Base-by-base conservation (phyloP, 2,888 invertebrate species). In the Cosmia trapezina region DNA sequence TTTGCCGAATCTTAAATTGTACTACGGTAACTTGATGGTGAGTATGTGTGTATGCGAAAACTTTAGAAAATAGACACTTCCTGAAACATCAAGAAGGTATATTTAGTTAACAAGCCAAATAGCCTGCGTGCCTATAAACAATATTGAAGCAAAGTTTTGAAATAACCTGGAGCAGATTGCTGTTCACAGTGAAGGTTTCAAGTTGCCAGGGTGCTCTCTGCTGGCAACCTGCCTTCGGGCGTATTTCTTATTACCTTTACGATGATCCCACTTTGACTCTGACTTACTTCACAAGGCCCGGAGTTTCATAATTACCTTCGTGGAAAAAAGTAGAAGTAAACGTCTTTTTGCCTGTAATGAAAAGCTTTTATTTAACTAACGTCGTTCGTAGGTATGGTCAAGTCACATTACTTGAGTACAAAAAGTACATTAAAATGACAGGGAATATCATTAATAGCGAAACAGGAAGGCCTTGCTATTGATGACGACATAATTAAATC, bases 11-110 rank as follows among this genome's bases (percentile, higher is more conserved):
- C 17, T 33, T 1, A 9, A 17, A 9, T 56, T 19, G 37, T 49
- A 54, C 8, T 33, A 22, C 49, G 22, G 33, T 43, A 7, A 63
- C 41, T 69, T 53, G n/a, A n/a, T n/a, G n/a, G 47, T 70, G 69
- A 51, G 33, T n/a, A 53, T 7, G 17, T 57, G 0, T 28, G 28
- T 28, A 28, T 59, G 22, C 28, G 11, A 22, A 47, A 47, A 63
- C 53, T 49, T 69, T 22, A 22, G 28, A 63, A 69, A 75, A 53
- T 45, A n/a, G n/a, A n/a, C n/a, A n/a, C n/a, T n/a, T n/a, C n/a
- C n/a, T n/a, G n/a, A n/a, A n/a, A n/a, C n/a, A n/a, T n/a, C n/a
- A n/a, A n/a, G n/a, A n/a, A n/a, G n/a, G n/a, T n/a, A 43, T 45
- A 51, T 37, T 57, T 51, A 17, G 51, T 57, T 28, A 45, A 76